These are phyloP conservation scores for Dysdera silvatica DNA, from an alignment of 1,140 invertebrate genomes.

Conservation along the genomic window DNA sequence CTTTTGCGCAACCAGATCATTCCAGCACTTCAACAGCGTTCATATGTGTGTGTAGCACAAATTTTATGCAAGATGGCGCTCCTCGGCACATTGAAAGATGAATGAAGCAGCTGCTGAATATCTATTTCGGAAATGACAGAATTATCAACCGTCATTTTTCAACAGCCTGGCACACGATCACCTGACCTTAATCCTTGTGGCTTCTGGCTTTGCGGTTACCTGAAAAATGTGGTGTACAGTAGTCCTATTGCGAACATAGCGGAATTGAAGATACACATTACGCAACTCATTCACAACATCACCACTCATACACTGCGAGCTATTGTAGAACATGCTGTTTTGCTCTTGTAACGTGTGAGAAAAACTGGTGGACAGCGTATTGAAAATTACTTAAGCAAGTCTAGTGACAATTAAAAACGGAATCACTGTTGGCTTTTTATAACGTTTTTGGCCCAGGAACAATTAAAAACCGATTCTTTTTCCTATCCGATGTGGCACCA, in stretches of 20 bases:
- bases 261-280: background rate
- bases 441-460: too few species aligned
- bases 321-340: background rate
- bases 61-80: slow-evolving; percentile 6
- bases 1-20: slow-evolving; percentile 3
- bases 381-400: background rate
- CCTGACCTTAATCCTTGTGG: too few species aligned
- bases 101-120: background rate
- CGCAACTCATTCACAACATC: background rate
- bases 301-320: background rate
- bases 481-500: too few species aligned
- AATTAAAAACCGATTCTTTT: too few species aligned
- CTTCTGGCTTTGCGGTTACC: background rate
- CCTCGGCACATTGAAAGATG: background rate
- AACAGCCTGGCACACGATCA: background rate
- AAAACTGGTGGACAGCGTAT: background rate
- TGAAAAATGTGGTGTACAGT: background rate
- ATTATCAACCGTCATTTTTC: background rate
- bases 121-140: background rate
- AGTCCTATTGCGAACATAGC: background rate
- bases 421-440: too few species aligned
- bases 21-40: slow-evolving; percentile 7
- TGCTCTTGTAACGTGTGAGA: background rate
- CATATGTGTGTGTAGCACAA: background rate
- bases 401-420: too few species aligned